phyloP scores from a whole-genome alignment of 1,140 invertebrate species.

The Procambarus clarkii region DNA sequence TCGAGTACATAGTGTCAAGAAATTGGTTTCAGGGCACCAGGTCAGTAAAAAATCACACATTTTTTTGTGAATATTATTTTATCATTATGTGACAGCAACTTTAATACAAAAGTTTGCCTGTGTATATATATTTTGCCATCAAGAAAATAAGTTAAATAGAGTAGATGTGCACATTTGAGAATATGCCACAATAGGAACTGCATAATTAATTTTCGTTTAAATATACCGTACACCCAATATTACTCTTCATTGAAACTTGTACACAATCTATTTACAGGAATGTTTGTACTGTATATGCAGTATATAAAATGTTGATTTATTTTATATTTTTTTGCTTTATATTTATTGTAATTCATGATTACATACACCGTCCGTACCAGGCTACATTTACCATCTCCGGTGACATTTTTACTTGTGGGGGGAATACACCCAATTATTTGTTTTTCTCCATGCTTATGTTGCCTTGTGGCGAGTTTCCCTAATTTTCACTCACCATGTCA shows the following conservation, averaged over 20 bases:
- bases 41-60: not conserved
- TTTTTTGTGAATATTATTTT: not conserved
- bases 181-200: not conserved
- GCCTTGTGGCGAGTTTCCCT: not conserved
- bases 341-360: slow-evolving; percentile 5
- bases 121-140: too few relatives aligned
- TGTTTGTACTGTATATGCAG: not conserved
- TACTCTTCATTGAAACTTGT: not conserved
- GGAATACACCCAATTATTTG: too few relatives aligned
- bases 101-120: too few relatives aligned
- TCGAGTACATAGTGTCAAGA: not conserved
- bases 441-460: not conserved
- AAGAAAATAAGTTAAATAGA: too few relatives aligned
- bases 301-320: not conserved
- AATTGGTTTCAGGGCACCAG: not conserved
- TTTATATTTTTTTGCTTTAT: not conserved
- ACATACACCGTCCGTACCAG: not conserved
- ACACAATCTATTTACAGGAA: not conserved
- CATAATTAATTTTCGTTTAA: not conserved
- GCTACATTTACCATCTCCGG: not conserved
- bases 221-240: not conserved
- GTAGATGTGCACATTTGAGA: too few relatives aligned
- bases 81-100: too few relatives aligned
- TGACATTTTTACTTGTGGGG: not conserved
- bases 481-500: too few relatives aligned